A percentile compares a stretch with the other conserved stretches of the same genome.
Evolutionary conservation across 2,888 invertebrate species (phyloP).

Genomic region (Agonum fuliginosum): DNA sequence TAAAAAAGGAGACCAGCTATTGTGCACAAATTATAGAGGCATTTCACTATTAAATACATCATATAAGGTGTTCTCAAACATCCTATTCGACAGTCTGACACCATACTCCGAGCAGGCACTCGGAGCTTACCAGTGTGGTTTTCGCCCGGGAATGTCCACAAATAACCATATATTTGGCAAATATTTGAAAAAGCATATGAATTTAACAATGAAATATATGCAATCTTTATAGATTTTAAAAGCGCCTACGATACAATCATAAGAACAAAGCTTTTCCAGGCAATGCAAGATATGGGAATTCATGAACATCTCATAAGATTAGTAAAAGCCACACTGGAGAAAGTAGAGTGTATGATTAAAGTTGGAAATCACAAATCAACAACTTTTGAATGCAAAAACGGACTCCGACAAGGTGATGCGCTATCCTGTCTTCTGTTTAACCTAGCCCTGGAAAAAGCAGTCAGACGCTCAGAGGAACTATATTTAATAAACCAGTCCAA

Average conservation of each 20-base stretch:
- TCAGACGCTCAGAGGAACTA: not conserved
- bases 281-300: not conserved
- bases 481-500: not conserved
- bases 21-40: not conserved
- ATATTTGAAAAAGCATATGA: too few relatives aligned
- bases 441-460: not conserved
- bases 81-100: not conserved
- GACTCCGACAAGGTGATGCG: conserved; percentile 1
- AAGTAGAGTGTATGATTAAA: conserved; percentile 5
- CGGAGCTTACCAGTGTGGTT: not conserved
- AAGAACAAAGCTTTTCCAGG: not conserved
- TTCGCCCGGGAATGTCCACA: not conserved
- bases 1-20: not conserved
- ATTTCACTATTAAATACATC: not conserved
- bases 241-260: not conserved
- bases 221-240: too few relatives aligned
- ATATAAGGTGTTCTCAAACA: not conserved
- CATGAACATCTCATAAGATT: not conserved
- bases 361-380: not conserved
- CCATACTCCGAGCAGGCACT: not conserved
- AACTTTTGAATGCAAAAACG: not conserved
- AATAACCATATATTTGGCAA: not conserved
- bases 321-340: too few relatives aligned
- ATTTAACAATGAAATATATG: too few relatives aligned
- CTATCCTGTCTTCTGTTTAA: not conserved